A percentile compares a stretch with the other conserved stretches of the same genome.
Evolutionary conservation across 2,888 invertebrate species (phyloP).

Genomic region (Synanthedon myopaeformis): DNA sequence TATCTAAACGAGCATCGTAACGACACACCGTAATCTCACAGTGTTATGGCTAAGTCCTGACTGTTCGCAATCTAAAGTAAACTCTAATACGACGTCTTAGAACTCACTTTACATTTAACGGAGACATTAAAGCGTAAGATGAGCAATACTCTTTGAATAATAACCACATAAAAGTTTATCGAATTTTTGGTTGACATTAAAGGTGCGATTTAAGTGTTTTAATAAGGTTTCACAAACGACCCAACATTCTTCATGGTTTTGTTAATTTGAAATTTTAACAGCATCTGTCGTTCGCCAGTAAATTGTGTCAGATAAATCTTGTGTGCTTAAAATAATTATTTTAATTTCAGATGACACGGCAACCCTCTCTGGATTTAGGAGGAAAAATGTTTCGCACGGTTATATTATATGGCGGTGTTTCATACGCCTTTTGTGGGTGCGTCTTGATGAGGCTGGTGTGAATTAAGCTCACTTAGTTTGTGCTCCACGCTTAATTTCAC

Average conservation of each 20-base stretch:
- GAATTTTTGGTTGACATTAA: constrained; percentile 9
- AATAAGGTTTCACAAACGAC: background rate
- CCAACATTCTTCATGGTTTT: background rate
- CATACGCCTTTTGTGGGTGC: constrained; percentile 11
- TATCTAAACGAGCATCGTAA: constrained; percentile 69
- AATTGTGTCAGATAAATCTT: background rate
- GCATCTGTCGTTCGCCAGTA: background rate
- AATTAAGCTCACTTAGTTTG: constrained; percentile 53
- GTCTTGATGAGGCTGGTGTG: constrained; percentile 26
- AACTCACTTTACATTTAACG: constrained; percentile 5
- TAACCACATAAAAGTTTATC: constrained; percentile 17
- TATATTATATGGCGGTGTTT: background rate
- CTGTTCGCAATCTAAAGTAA: constrained; percentile 4
- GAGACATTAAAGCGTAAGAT: constrained; percentile 9
- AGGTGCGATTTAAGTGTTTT: background rate
- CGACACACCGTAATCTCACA: constrained; percentile 61
- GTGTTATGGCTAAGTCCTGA: constrained; percentile 28
- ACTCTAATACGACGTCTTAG: constrained; percentile 3
- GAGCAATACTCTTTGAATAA: constrained; percentile 16
- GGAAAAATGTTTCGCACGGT: background rate
- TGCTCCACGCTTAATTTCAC: constrained; percentile 52
- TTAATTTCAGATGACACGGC: background rate
- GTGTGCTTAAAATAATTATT: background rate
- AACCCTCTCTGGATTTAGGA: background rate
- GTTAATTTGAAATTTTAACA: background rate